phyloP scores from a whole-genome alignment of 2,113 vertebrate species.

The Myotis lucifugus region DNA sequence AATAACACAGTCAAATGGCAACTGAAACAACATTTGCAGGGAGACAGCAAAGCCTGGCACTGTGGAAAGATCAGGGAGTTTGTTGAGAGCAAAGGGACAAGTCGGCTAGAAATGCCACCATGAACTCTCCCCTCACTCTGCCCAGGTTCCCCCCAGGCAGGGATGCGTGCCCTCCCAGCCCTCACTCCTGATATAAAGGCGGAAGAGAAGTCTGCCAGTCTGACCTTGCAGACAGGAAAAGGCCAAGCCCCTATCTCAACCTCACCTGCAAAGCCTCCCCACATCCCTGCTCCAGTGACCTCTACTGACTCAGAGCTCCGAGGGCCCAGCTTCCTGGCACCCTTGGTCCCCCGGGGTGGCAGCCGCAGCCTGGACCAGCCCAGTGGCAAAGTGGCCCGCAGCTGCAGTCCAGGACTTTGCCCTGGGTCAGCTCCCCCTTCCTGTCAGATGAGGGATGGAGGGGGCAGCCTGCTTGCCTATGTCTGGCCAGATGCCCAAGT shows the following conservation, averaged over 20 bases:
- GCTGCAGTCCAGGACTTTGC: not conserved
- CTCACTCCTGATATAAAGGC: not conserved
- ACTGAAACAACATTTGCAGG: not conserved
- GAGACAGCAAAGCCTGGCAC: too few relatives aligned
- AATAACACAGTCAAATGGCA: not conserved
- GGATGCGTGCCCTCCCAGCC: not conserved
- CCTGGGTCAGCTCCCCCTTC: not conserved
- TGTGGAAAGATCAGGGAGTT: not conserved
- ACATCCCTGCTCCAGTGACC: not conserved
- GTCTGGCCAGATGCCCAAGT: not conserved
- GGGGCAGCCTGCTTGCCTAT: not conserved
- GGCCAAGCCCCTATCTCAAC: not conserved
- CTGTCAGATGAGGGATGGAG: not conserved
- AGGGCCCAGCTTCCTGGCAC: not conserved
- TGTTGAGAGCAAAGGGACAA: not conserved
- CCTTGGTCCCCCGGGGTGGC: too few relatives aligned
- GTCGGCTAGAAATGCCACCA: too few relatives aligned
- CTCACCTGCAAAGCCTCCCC: not conserved
- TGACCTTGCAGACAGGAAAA: not conserved
- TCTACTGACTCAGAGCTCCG: not conserved
- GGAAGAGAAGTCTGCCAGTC: not conserved
- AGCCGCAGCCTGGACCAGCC: not conserved
- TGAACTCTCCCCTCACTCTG: not conserved
- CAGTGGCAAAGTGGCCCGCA: not conserved
- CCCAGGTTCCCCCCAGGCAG: not conserved